These are phyloP conservation scores for Engystomops pustulosus DNA, from an alignment of 2,113 vertebrate genomes.

Conservation along the genomic window DNA sequence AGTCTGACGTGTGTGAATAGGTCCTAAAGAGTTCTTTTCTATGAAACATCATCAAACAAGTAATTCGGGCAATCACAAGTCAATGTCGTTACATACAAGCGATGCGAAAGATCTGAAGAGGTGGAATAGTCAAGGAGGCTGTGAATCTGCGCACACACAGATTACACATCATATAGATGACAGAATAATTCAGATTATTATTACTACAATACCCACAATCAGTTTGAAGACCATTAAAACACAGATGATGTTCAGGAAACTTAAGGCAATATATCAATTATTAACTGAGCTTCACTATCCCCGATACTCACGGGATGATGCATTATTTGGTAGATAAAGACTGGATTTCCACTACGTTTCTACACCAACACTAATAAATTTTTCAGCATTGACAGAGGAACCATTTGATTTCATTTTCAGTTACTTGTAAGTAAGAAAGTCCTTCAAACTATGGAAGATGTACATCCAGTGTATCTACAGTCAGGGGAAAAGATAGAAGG, in stretches of 20 bases:
- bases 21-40: no score
- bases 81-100: no score
- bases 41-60: no score
- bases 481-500: background rate
- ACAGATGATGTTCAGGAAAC: conserved; percentile 36
- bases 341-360: conserved; percentile 4
- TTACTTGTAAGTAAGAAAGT: background rate
- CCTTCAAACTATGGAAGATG: background rate
- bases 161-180: background rate
- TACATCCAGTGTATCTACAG: background rate
- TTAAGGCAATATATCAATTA: conserved; percentile 47
- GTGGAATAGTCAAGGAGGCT: background rate
- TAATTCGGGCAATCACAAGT: no score
- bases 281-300: background rate
- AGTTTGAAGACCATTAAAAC: conserved; percentile 24
- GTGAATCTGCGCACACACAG: background rate
- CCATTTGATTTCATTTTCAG: conserved; percentile 22
- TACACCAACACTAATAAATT: conserved; percentile 5
- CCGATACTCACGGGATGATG: conserved; percentile 17
- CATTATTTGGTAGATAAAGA: conserved; percentile 33
- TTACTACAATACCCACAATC: background rate
- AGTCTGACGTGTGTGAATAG: no score
- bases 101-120: background rate
- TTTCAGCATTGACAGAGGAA: conserved; percentile 30
- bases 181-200: background rate